phyloP scores from a whole-genome alignment of 1,140 invertebrate genomes.

The Drosophila carrolli region DNA sequence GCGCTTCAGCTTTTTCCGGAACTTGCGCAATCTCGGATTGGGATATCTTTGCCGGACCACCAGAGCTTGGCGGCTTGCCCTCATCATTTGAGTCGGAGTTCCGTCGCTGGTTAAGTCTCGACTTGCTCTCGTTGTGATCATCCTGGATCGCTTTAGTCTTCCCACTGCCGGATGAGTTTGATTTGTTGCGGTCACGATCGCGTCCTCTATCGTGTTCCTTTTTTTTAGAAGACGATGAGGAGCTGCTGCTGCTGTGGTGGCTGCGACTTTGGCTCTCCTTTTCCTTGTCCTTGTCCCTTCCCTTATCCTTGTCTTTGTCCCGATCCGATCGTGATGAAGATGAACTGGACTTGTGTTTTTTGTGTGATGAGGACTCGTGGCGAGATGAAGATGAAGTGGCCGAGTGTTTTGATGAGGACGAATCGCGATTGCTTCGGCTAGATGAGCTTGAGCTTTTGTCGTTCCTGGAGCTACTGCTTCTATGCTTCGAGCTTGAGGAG shows the following conservation, averaged over 20 bases:
- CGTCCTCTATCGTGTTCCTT: conserved; percentile 49
- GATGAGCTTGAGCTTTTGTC: conserved; percentile 61
- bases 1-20: conserved; percentile 11
- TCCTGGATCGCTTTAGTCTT: conserved; percentile 38
- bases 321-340: conserved; percentile 61
- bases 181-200: conserved; percentile 61
- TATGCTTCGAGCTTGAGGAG: conserved; percentile 69
- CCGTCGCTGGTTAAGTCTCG: conserved; percentile 57
- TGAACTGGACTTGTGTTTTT: conserved; percentile 68
- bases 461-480: conserved; percentile 54
- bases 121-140: conserved; percentile 67
- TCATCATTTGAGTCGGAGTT: conserved; percentile 81
- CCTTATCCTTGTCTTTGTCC: conserved; percentile 23
- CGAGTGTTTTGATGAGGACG: conserved; percentile 53
- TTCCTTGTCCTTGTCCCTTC: conserved; percentile 18
- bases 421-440: conserved; percentile 59
- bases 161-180: conserved; percentile 34
- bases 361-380: conserved; percentile 59
- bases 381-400: conserved; percentile 34
- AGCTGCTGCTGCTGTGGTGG: conserved; percentile 56
- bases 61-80: conserved; percentile 48
- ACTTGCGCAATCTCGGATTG: conserved; percentile 6
- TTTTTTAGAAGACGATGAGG: conserved; percentile 49
- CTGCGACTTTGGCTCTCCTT: conserved; percentile 52
- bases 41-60: conserved; percentile 9